Conservation (phyloP, 2,888 invertebrate species). For the Nipponacmea schrenckii region DNA sequence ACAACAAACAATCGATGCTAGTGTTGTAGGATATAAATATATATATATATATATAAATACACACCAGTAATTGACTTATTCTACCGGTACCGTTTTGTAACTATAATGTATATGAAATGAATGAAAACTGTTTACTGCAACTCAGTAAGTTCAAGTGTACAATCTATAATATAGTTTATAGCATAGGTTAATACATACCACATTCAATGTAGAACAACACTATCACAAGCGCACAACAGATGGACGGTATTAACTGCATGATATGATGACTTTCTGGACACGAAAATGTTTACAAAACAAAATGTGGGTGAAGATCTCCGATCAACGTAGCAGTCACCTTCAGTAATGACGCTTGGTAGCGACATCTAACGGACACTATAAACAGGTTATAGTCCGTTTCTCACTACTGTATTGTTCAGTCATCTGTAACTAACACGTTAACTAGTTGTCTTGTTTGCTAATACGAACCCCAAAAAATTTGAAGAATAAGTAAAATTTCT, state of each 20-base stretch:
- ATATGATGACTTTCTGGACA: background rate
- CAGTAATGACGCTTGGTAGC: background rate
- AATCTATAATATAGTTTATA: background rate
- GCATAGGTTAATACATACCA: background rate
- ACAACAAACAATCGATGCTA: background rate
- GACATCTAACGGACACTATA: background rate
- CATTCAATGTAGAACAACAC: background rate
- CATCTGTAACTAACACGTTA: too few species aligned
- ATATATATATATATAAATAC: background rate
- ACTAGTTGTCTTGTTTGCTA: too few species aligned
- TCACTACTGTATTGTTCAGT: too few species aligned
- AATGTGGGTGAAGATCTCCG: too few species aligned
- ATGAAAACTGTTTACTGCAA: too few species aligned
- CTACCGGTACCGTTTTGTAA: too few species aligned
- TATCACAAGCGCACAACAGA: background rate
- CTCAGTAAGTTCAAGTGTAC: background rate
- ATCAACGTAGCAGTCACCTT: background rate
- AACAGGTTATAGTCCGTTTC: too few species aligned
- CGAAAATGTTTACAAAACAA: too few species aligned
- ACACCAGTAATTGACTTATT: background rate
- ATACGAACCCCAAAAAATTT: too few species aligned
- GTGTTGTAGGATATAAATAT: background rate
- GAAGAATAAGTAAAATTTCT: too few species aligned
- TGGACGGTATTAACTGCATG: background rate
- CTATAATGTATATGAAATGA: too few species aligned